A percentile compares a stretch with the other conserved stretches of the same genome.
Conservation (phyloP, 2,797 vertebrate genomes). For the Ambastaia sidthimunki region DNA sequence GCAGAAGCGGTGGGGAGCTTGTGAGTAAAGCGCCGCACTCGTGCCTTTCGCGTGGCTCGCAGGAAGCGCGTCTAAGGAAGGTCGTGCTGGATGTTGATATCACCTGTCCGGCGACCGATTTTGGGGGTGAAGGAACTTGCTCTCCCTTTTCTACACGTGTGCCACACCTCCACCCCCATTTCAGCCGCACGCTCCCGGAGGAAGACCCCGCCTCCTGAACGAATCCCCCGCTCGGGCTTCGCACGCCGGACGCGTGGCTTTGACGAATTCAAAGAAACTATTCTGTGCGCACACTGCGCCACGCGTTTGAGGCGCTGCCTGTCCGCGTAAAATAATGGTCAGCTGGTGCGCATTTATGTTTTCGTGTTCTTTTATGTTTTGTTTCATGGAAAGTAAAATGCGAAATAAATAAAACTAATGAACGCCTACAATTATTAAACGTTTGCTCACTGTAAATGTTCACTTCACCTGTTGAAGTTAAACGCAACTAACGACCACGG, state of each 20-base stretch:
- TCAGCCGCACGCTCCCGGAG: conserved; percentile 55
- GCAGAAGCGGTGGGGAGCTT: conserved; percentile 4
- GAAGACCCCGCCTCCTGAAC: conserved; percentile 58
- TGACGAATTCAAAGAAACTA: conserved; percentile 56
- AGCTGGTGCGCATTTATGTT: conserved; percentile 43
- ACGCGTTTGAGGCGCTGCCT: conserved; percentile 42
- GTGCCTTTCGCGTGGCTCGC: conserved; percentile 67
- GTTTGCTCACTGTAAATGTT: too few relatives aligned
- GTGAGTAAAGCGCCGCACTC: conserved; percentile 53
- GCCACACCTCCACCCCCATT: conserved; percentile 50
- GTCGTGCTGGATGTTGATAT: conserved; percentile 36
- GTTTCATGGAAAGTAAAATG: not conserved
- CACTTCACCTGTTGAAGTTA: too few relatives aligned
- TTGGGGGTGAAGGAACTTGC: conserved; percentile 57
- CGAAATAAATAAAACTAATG: not conserved
- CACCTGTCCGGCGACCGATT: conserved; percentile 56
- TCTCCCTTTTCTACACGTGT: conserved; percentile 69
- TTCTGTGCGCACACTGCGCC: conserved; percentile 50
- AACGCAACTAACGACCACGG: too few relatives aligned
- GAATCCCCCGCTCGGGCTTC: conserved; percentile 60
- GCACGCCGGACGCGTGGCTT: conserved; percentile 76
- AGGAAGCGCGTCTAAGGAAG: conserved; percentile 41
- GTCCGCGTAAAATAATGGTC: conserved; percentile 5
- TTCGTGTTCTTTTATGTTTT: not conserved
- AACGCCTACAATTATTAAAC: not conserved